phyloP scores from a whole-genome alignment of 2,888 invertebrate species.

The Dyspetes luteomarginatus region DNA sequence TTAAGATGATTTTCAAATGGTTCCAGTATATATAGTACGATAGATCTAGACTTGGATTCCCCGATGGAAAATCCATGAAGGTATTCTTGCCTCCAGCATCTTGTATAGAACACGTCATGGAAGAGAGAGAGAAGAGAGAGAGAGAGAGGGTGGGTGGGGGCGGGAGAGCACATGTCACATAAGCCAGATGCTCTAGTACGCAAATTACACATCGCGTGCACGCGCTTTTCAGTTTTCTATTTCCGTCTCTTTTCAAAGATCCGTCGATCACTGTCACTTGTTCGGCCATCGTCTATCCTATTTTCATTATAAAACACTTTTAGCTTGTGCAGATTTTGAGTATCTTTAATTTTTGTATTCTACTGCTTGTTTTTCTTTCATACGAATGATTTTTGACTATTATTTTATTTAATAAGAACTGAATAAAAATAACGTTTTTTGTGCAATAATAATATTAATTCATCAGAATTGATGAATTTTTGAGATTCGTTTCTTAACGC shows the following conservation, averaged over 20 bases:
- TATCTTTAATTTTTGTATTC: too few relatives aligned
- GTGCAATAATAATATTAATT: too few relatives aligned
- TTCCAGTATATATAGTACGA: too few relatives aligned
- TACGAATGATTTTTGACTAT: too few relatives aligned
- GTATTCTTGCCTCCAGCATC: neutral
- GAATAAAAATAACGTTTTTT: too few relatives aligned
- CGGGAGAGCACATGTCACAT: neutral
- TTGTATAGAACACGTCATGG: neutral
- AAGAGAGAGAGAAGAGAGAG: neutral
- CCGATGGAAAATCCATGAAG: neutral
- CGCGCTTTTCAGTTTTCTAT: slow-evolving; percentile 9
- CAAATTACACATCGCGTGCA: slow-evolving; percentile 41
- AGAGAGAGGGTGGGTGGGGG: neutral
- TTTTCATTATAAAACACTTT: neutral
- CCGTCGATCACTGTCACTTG: slow-evolving; percentile 1
- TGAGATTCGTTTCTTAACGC: too few relatives aligned
- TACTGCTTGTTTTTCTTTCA: too few relatives aligned
- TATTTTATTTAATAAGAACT: too few relatives aligned
- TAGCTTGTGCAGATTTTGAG: neutral
- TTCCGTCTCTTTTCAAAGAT: slow-evolving; percentile 9
- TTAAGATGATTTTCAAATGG: too few relatives aligned
- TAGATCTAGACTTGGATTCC: too few relatives aligned
- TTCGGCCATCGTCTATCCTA: neutral
- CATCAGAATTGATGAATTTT: too few relatives aligned
- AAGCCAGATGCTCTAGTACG: slow-evolving; percentile 29